A percentile compares a stretch with the other conserved stretches of the same genome.
Conservation (phyloP, 1,140 invertebrate genomes). For the Littorina saxatilis region DNA sequence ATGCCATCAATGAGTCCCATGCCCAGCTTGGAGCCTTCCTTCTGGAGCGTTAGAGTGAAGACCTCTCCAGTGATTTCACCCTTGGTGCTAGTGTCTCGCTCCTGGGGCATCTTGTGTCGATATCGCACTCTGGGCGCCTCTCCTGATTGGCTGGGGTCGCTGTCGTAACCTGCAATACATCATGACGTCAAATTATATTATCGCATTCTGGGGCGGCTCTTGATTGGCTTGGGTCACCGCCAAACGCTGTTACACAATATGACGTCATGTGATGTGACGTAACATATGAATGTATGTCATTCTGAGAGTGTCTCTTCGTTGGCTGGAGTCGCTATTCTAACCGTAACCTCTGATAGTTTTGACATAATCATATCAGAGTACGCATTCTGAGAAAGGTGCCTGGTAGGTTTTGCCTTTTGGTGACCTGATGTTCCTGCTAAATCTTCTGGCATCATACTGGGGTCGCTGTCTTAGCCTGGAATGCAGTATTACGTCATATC, state of each 20-base stretch:
- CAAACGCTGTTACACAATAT: background rate
- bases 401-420: no score
- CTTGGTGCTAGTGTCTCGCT: constrained; percentile 9
- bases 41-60: constrained; percentile 52
- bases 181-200: background rate
- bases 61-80: constrained; percentile 47
- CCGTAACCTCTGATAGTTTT: no score
- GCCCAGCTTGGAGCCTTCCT: constrained; percentile 51
- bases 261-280: background rate
- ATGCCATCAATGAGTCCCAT: constrained; percentile 62
- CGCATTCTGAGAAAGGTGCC: no score
- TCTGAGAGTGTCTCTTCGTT: background rate
- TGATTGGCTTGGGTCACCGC: no score
- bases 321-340: no score
- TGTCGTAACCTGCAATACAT: constrained; percentile 3
- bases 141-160: constrained; percentile 19
- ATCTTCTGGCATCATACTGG: no score
- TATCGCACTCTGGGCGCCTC: constrained; percentile 23
- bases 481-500: no score
- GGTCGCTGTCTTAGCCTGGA: background rate
- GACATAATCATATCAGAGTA: no score
- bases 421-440: no score
- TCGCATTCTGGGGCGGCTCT: no score
- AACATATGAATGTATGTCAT: constrained; percentile 22
- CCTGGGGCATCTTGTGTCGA: constrained; percentile 31